phyloP scores from a whole-genome alignment of 2,797 vertebrate species.

The Acanthornis magna region DNA sequence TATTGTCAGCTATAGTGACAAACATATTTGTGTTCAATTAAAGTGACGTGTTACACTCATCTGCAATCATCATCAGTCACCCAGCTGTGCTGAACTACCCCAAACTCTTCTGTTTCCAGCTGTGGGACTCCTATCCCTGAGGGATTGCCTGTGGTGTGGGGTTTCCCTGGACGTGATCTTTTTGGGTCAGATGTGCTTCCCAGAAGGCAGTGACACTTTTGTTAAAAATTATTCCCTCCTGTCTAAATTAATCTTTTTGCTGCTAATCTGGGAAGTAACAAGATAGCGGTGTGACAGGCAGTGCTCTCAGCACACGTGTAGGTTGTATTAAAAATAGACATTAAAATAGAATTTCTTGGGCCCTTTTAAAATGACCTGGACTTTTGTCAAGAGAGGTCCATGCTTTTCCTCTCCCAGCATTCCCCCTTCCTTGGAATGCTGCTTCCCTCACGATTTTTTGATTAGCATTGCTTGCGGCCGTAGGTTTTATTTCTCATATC shows the following conservation, averaged over 20 bases:
- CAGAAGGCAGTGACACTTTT: not conserved
- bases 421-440: conserved; percentile 11
- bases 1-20: not conserved
- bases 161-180: conserved; percentile 1
- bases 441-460: not conserved
- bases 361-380: conserved; percentile 33
- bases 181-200: not conserved
- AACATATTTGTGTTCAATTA: not conserved
- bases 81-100: not conserved
- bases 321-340: conserved; percentile 58
- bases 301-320: not conserved
- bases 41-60: not conserved
- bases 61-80: not conserved
- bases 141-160: not conserved
- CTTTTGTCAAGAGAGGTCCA: not conserved
- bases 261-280: conserved; percentile 45
- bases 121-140: not conserved
- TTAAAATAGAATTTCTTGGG: conserved; percentile 31
- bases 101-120: not conserved
- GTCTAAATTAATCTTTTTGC: conserved; percentile 37
- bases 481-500: not conserved
- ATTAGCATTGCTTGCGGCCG: not conserved
- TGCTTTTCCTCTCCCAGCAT: conserved; percentile 18
- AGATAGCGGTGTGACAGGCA: not conserved
- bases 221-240: not conserved